A percentile compares a stretch with the other conserved stretches of the same genome.
phyloP scores from a whole-genome alignment of 1,140 invertebrate species.

The Diabrotica undecimpunctata region DNA sequence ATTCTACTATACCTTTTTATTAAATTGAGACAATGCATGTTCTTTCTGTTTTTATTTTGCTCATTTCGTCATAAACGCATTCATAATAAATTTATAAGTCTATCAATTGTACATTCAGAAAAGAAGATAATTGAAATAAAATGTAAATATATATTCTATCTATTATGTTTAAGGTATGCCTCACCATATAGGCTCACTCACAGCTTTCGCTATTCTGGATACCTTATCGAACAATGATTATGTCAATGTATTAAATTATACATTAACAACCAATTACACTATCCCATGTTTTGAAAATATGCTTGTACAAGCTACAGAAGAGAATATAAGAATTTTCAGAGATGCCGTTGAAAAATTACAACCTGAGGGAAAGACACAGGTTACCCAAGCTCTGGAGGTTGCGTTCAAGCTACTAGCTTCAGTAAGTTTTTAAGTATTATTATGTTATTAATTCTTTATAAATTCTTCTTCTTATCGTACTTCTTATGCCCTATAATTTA shows the following conservation, averaged over 20 bases:
- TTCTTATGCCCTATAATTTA: too few relatives aligned
- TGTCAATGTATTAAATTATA: conserved; percentile 85
- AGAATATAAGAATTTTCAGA: conserved; percentile 80
- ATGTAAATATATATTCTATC: too few relatives aligned
- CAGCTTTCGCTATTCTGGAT: conserved; percentile 82
- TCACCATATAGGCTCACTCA: conserved; percentile 62
- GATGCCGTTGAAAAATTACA: conserved; percentile 63
- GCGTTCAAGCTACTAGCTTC: conserved; percentile 82
- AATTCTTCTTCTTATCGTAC: too few relatives aligned
- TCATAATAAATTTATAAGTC: too few relatives aligned
- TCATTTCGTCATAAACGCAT: too few relatives aligned
- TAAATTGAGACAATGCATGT: too few relatives aligned
- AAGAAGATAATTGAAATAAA: too few relatives aligned
- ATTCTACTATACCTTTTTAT: too few relatives aligned
- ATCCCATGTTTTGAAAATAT: conserved; percentile 78
- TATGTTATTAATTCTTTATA: too few relatives aligned
- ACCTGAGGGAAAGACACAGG: conserved; percentile 79
- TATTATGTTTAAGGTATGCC: conserved; percentile 47
- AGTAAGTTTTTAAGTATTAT: conserved; percentile 49
- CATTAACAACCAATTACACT: conserved; percentile 59
- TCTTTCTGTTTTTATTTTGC: too few relatives aligned
- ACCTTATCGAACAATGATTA: conserved; percentile 98
- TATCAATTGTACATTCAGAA: too few relatives aligned
- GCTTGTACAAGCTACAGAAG: conserved; percentile 87
- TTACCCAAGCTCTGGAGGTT: conserved; percentile 75